These are phyloP conservation scores for Sitobion miscanthi DNA, from an alignment of 1,140 invertebrate genomes.

Conservation along the genomic window DNA sequence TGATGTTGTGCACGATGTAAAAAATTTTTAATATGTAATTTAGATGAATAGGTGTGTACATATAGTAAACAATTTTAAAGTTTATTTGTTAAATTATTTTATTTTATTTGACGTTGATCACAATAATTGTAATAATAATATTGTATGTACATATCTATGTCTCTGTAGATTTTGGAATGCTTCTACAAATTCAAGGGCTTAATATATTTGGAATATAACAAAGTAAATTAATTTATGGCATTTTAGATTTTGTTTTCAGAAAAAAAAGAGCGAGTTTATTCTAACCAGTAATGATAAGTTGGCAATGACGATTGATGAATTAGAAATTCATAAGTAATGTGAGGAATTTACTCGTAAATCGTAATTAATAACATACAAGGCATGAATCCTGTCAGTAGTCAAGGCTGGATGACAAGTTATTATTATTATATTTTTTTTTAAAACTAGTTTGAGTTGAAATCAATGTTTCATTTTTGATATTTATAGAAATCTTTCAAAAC, in stretches of 20 bases:
- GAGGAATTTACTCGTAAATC: neutral
- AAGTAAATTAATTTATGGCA: neutral
- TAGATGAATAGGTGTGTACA: no score
- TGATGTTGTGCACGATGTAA: neutral
- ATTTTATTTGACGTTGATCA: neutral
- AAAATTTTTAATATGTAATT: no score
- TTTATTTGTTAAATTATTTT: neutral
- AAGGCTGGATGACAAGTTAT: neutral
- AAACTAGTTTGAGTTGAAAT: neutral
- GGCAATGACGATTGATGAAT: neutral
- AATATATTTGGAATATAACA: neutral
- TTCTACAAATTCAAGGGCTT: neutral
- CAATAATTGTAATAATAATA: neutral
- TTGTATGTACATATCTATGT: neutral
- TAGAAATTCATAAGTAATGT: neutral
- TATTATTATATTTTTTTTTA: neutral
- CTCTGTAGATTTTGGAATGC: neutral
- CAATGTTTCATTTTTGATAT: neutral
- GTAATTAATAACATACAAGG: neutral
- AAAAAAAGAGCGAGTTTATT: neutral
- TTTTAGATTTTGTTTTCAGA: neutral
- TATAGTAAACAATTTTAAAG: no score
- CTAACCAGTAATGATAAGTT: neutral
- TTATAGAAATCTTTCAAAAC: neutral
- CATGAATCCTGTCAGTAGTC: neutral